Conservation (phyloP, 2,888 invertebrate genomes). For the Aphodius sticticus region DNA sequence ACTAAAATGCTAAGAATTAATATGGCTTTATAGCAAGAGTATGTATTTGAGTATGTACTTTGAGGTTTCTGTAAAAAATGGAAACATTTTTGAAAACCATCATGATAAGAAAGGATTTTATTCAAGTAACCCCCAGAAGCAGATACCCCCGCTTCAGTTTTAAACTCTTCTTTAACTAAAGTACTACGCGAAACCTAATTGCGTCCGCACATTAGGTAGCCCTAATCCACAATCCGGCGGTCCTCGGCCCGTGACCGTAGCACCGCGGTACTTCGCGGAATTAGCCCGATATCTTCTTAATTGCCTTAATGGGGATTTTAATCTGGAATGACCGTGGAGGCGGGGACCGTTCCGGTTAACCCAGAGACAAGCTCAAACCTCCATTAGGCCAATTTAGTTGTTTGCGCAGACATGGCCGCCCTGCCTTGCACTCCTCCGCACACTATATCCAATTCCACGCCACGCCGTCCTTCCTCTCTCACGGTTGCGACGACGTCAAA, state of each 20-base stretch:
- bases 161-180: not conserved
- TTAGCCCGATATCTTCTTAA: constrained; percentile 46
- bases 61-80: no score
- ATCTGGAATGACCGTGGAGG: constrained; percentile 49
- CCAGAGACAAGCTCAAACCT: constrained; percentile 54
- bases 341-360: constrained; percentile 59
- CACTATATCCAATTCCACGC: constrained; percentile 15
- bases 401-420: constrained; percentile 55
- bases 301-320: constrained; percentile 56
- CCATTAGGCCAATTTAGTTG: constrained; percentile 59
- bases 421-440: constrained; percentile 18
- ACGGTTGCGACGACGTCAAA: not conserved
- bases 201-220: not conserved
- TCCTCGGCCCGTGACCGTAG: not conserved
- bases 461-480: not conserved
- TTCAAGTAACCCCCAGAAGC: not conserved
- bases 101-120: no score
- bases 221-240: not conserved
- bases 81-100: no score
- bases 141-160: not conserved
- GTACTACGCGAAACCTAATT: not conserved
- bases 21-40: no score
- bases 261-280: constrained; percentile 22
- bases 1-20: no score
- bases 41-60: no score